These are phyloP conservation scores for Oreochromis spilurus DNA, from an alignment of 2,113 vertebrate genomes.

Conservation along the genomic window DNA sequence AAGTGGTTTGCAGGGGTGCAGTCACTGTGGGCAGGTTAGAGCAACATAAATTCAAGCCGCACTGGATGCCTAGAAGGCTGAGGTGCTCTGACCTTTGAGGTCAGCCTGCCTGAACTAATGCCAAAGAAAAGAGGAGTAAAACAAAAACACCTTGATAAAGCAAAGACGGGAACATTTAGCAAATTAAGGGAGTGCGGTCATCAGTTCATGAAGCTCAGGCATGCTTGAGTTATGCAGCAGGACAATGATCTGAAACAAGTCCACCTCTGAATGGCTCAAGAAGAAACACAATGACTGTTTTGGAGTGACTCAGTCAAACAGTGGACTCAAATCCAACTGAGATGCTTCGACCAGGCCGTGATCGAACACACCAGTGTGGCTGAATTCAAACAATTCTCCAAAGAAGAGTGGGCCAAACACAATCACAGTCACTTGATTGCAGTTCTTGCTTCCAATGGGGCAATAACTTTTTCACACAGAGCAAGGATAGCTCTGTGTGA, in stretches of 20 bases:
- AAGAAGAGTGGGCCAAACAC: not conserved
- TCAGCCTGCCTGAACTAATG: not conserved
- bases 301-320: not conserved
- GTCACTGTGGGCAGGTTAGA: not conserved
- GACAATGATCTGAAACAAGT: not conserved
- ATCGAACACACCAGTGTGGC: not conserved
- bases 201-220: not conserved
- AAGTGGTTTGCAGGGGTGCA: not conserved
- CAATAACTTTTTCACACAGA: rapidly evolving
- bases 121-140: not conserved
- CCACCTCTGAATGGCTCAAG: not conserved
- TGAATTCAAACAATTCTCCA: not conserved
- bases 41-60: not conserved
- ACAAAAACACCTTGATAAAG: not conserved
- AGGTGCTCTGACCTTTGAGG: not conserved
- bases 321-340: not conserved
- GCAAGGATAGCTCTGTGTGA: too few relatives aligned
- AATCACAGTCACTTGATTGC: not conserved
- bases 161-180: not conserved
- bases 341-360: rapidly evolving
- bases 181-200: not conserved
- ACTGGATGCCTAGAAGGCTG: not conserved
- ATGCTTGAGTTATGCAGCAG: not conserved
- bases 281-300: not conserved
- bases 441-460: not conserved